Conservation (phyloP, 2,797 vertebrate genomes). For the Babyrousa celebensis region DNA sequence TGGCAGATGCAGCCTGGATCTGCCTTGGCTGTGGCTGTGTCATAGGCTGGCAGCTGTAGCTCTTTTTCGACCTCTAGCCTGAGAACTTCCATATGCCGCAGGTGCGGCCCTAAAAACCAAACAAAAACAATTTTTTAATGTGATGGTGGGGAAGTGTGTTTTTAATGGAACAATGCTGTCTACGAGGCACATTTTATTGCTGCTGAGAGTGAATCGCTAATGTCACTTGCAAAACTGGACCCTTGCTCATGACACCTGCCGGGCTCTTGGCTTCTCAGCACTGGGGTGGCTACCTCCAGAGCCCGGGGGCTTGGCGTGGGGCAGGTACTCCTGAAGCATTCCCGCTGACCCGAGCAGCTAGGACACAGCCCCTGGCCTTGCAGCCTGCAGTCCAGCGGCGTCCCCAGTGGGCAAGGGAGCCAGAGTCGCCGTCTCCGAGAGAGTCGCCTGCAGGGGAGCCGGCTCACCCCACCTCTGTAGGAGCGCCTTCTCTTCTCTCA, state of each 20-base stretch:
- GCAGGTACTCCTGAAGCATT: too few relatives aligned
- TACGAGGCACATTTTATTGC: not conserved
- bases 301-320: fast-evolving
- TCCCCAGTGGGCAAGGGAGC: not conserved
- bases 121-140: too few relatives aligned
- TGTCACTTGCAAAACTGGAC: not conserved
- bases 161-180: not conserved
- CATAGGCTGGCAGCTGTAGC: too few relatives aligned
- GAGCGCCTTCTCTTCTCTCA: not conserved
- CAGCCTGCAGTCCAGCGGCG: not conserved
- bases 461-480: fast-evolving
- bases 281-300: fast-evolving
- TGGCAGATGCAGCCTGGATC: too few relatives aligned
- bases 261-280: not conserved
- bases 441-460: too few relatives aligned
- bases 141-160: not conserved
- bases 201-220: not conserved
- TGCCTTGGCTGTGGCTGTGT: too few relatives aligned
- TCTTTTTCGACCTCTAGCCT: too few relatives aligned
- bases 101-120: too few relatives aligned
- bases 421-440: too few relatives aligned
- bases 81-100: too few relatives aligned
- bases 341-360: fast-evolving
- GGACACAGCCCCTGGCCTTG: too few relatives aligned
- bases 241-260: not conserved